Conservation (phyloP, 1,140 invertebrate genomes). For the Drosophila funebris region DNA sequence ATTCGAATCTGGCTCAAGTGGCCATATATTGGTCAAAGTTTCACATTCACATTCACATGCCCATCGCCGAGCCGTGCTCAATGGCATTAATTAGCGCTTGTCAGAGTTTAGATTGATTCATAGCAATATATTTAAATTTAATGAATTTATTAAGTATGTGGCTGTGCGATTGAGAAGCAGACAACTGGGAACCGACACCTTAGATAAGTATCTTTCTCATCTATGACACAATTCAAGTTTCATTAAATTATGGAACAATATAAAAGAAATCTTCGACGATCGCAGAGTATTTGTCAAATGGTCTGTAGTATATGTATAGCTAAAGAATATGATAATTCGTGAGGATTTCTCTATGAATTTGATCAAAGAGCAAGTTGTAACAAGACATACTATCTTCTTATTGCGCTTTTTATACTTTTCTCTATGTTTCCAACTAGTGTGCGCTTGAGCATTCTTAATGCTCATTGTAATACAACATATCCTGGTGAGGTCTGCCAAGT, state of each 20-base stretch:
- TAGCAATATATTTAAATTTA: slow-evolving; percentile 1
- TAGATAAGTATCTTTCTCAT: neutral
- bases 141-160: slow-evolving; percentile 1
- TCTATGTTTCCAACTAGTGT: neutral
- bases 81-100: slow-evolving; percentile 34
- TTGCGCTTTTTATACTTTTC: neutral
- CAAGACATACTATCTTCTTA: neutral
- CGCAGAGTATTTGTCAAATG: neutral
- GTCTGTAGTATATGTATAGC: too few species aligned
- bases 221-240: neutral
- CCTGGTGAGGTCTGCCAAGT: slow-evolving; percentile 69
- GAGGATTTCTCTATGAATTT: neutral
- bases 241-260: neutral
- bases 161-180: neutral
- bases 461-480: slow-evolving; percentile 41
- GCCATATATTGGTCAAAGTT: slow-evolving; percentile 54
- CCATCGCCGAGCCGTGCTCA: neutral
- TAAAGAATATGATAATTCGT: too few species aligned
- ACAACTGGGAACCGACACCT: neutral
- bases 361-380: neutral
- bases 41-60: slow-evolving; percentile 19
- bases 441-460: slow-evolving; percentile 23
- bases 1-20: slow-evolving; percentile 51
- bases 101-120: slow-evolving; percentile 18
- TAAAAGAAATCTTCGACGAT: neutral